phyloP scores from a whole-genome alignment of 2,797 vertebrate genomes.

The Chrysocyon brachyurus region DNA sequence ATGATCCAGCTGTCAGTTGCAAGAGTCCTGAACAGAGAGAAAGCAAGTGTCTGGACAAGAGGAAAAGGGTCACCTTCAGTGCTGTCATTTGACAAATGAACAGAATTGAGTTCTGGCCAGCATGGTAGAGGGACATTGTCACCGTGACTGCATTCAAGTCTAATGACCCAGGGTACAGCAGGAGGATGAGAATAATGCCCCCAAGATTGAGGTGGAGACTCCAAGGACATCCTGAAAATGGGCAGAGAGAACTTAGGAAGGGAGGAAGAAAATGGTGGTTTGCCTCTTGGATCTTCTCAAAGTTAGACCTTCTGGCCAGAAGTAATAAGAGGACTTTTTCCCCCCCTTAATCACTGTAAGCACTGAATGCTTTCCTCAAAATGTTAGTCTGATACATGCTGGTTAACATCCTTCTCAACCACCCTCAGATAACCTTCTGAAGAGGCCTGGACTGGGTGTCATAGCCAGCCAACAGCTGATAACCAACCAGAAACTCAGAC shows the following conservation, averaged over 20 bases:
- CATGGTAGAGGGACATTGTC: not conserved
- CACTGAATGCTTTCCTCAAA: not conserved
- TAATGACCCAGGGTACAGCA: not conserved
- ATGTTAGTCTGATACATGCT: not conserved
- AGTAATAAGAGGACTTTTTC: not conserved
- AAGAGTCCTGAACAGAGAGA: not conserved
- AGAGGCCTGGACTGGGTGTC: not conserved
- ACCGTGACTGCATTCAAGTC: not conserved
- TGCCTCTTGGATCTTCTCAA: not conserved
- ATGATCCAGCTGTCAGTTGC: not conserved
- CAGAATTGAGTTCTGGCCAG: slow-evolving; percentile 28
- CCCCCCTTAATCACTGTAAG: not conserved
- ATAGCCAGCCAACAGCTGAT: not conserved
- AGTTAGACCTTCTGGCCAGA: not conserved
- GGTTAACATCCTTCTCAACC: not conserved
- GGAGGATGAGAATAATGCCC: not conserved
- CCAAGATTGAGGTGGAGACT: not conserved
- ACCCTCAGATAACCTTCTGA: not conserved
- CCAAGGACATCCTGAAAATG: not conserved
- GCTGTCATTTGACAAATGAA: slow-evolving; percentile 55
- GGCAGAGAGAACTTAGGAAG: not conserved
- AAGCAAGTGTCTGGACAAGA: not conserved
- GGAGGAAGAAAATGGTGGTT: not conserved
- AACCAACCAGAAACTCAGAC: not conserved
- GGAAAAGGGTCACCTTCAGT: slow-evolving; percentile 57